These are phyloP conservation scores for Aix galericulata DNA, from an alignment of 2,113 vertebrate species.

Conservation along the genomic window DNA sequence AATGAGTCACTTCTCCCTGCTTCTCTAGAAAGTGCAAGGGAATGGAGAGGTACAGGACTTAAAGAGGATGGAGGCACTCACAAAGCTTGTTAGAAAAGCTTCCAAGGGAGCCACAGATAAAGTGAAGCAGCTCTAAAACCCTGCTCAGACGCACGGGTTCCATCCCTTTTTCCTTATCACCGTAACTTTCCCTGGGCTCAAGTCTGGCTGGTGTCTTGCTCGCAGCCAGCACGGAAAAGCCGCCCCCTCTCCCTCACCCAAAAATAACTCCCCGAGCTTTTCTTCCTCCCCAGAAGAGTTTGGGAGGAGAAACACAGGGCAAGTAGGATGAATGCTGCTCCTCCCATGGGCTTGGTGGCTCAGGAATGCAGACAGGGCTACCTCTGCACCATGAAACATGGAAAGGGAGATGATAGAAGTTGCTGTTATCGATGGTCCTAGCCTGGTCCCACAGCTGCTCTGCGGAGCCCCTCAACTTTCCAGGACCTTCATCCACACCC, in stretches of 20 bases:
- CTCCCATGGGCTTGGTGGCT: background rate
- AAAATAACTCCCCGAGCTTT: background rate
- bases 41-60: background rate
- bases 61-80: background rate
- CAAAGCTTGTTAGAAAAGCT: conserved; percentile 18
- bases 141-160: background rate
- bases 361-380: fast-evolving
- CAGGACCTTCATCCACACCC: background rate
- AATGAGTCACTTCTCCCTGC: conserved; percentile 53
- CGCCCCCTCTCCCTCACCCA: background rate
- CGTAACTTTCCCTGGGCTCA: background rate
- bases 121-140: background rate
- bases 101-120: background rate
- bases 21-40: conserved; percentile 19
- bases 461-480: fast-evolving
- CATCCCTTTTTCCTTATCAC: background rate
- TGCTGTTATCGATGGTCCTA: background rate
- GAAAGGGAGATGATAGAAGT: background rate
- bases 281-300: background rate
- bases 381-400: background rate
- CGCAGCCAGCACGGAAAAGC: background rate
- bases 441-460: background rate
- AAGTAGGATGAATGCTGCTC: background rate
- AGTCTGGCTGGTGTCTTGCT: background rate
- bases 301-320: background rate